Evolutionary conservation across 2,113 vertebrate species (phyloP).

Genomic region (Eleginops maclovinus): DNA sequence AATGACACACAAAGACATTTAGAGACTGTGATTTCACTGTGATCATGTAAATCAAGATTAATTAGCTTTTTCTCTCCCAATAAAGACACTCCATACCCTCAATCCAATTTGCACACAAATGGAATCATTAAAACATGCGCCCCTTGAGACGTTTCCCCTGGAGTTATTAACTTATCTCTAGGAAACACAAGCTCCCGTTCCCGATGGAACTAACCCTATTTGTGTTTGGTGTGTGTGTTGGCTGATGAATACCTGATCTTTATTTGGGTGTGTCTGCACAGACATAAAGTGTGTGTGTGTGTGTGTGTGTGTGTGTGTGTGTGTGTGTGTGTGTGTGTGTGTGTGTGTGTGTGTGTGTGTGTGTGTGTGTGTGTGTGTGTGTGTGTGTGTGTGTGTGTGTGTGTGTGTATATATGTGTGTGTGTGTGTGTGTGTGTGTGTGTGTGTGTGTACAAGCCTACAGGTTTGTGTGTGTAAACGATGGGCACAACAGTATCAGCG

Average conservation of each 20-base stretch:
- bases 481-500: constrained; percentile 61
- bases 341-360: constrained; percentile 25
- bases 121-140: constrained; percentile 82
- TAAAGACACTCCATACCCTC: constrained; percentile 72
- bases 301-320: constrained; percentile 37
- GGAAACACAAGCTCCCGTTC: constrained; percentile 74
- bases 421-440: constrained; percentile 7
- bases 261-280: background rate
- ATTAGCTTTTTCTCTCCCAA: constrained; percentile 59
- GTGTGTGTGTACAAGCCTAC: constrained; percentile 6
- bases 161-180: constrained; percentile 83
- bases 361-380: constrained; percentile 1
- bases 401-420: constrained; percentile 44
- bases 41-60: constrained; percentile 60
- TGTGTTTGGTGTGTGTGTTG: constrained; percentile 43
- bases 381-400: constrained; percentile 34
- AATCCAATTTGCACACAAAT: constrained; percentile 89
- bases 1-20: constrained; percentile 56
- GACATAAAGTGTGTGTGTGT: constrained; percentile 26
- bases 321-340: constrained; percentile 38
- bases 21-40: constrained; percentile 55
- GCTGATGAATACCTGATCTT: constrained; percentile 18
- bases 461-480: constrained; percentile 25
- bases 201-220: constrained; percentile 75
- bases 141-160: constrained; percentile 76